A percentile compares a stretch with the other conserved stretches of the same genome.
These are phyloP conservation scores for Spheniscus mendiculus DNA, from an alignment of 2,113 vertebrate species.

Conservation along the genomic window DNA sequence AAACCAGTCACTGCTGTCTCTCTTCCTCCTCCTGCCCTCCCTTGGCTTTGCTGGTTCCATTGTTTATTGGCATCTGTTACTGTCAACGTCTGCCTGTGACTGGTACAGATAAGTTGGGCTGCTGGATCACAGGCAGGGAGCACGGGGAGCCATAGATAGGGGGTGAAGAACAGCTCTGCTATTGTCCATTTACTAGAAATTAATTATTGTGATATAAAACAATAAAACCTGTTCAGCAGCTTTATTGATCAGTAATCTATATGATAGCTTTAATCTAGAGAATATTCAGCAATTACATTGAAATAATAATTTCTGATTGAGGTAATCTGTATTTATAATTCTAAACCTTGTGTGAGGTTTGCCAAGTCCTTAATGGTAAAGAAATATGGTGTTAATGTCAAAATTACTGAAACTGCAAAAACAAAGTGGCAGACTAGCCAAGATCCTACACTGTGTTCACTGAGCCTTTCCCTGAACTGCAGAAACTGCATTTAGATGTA, in stretches of 20 bases:
- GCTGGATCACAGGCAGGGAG: not conserved
- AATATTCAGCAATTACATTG: not conserved
- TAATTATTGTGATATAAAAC: not conserved
- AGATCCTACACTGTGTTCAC: not conserved
- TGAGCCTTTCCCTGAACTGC: not conserved
- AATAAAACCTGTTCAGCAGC: not conserved
- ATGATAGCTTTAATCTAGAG: not conserved
- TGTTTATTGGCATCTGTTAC: not conserved
- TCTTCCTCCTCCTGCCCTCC: not conserved
- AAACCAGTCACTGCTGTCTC: not conserved
- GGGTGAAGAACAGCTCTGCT: not conserved
- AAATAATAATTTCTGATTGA: not conserved
- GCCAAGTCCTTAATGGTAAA: not conserved
- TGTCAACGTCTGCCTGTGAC: not conserved
- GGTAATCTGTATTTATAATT: not conserved
- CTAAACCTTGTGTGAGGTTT: not conserved
- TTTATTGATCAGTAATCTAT: not conserved
- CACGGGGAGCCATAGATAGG: not conserved
- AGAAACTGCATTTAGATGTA: not conserved
- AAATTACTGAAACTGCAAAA: not conserved
- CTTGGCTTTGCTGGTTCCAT: not conserved
- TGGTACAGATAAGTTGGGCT: slow-evolving; percentile 28
- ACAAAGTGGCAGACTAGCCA: not conserved
- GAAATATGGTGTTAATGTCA: not conserved
- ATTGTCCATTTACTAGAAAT: not conserved